Base-by-base conservation (phyloP, 2,888 invertebrate genomes). In the Ceramica pisi region DNA sequence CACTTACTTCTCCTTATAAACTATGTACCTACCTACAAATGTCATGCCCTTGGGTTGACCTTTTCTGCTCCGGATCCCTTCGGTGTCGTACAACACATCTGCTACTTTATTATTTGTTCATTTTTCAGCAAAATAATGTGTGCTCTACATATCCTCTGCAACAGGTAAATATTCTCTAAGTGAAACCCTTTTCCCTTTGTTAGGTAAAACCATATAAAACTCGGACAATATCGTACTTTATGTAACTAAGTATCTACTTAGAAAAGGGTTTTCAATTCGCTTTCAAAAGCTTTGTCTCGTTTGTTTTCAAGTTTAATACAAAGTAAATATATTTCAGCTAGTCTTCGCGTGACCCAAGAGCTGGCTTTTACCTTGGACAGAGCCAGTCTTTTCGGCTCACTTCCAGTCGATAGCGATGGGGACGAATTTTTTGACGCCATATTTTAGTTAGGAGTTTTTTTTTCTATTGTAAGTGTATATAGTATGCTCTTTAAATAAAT, bases 21-120 rank as follows among this genome's bases (percentile, higher is more conserved):
- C 31, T 62, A 59, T 44, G 57, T 60, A 60, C 44, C 46, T 74
- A 51, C 23, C 23, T 35, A n/a, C 61, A 26, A 26, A 41, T 26
- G 51, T 35, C 35, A 41, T 44, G 41, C 60, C 64, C 78, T 67
- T 26, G 21, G 60, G 60, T 53, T 66, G 72, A 46, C 48, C 64
- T 48, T 60, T 50, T 50, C 23, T 7, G 55, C 19, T 51, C 14
- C 16, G 23, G 35, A 44, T 51, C 77, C 63, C 71, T 16, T 48
- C 55, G 12, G 51, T 51, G 55, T 57, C 80, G 65, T 72, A 44
- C 51, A 70, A 67, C 41, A 71, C 73, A 82, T 67, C 78, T 71
- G 67, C 21, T 51, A 41, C 79, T 71, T 67, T 82, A 79, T 73
- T 79, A 63, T 73, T 82, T 72, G 83, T 79, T 66, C 53, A 79